Percentiles rank a stretch among this genome's conserved stretches.
These are phyloP conservation scores for Tachuris rubrigastra DNA, from an alignment of 2,113 vertebrate genomes.

Conservation along the genomic window DNA sequence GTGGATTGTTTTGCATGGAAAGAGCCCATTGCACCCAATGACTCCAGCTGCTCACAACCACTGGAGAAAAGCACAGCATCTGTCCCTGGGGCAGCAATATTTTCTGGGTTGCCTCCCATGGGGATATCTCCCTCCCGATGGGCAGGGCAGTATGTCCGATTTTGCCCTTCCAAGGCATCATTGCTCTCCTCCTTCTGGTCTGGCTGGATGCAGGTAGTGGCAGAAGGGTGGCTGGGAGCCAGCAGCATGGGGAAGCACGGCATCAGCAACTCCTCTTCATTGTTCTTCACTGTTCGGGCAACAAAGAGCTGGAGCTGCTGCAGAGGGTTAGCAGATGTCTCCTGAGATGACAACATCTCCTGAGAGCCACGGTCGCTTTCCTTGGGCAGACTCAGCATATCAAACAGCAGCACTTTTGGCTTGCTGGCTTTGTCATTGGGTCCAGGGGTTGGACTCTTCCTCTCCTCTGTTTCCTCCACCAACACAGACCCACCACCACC, in stretches of 20 bases:
- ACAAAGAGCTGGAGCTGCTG: slow-evolving; percentile 72
- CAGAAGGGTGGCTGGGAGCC: background rate
- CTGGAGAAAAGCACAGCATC: background rate
- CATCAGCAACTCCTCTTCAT: slow-evolving; percentile 58
- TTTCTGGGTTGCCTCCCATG: fast-evolving
- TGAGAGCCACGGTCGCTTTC: background rate
- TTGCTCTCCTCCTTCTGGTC: background rate
- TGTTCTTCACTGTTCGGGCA: slow-evolving; percentile 55
- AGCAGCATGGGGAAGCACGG: slow-evolving; percentile 12
- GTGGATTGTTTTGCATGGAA: background rate
- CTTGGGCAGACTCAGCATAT: slow-evolving; percentile 39
- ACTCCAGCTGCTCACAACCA: background rate
- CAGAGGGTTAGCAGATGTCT: slow-evolving; percentile 42
- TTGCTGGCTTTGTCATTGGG: background rate
- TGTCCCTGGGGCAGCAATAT: background rate
- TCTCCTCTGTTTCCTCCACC: background rate
- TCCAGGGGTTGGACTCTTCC: background rate
- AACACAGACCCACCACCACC: background rate
- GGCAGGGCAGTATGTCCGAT: background rate
- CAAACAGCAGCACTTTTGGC: background rate
- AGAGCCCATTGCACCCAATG: background rate
- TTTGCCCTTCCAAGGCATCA: background rate
- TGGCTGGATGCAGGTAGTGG: background rate
- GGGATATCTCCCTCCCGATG: background rate
- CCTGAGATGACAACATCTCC: background rate